These are phyloP conservation scores for Gobionotothen gibberifrons DNA, from an alignment of 2,797 vertebrate species.

Conservation along the genomic window DNA sequence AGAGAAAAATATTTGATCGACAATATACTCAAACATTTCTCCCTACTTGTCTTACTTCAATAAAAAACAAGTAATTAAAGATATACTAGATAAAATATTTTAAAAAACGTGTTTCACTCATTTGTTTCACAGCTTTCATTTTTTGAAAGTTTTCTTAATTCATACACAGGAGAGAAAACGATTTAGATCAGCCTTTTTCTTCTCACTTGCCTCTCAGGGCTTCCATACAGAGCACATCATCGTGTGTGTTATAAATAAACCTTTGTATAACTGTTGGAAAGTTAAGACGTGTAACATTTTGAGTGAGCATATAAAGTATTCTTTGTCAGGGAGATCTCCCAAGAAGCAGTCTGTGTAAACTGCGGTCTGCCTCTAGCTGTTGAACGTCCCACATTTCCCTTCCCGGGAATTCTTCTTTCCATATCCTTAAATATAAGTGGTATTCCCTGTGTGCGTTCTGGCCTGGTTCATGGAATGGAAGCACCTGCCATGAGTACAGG, in stretches of 20 bases:
- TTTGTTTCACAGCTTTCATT: no score
- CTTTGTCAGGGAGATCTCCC: neutral
- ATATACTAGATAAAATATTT: no score
- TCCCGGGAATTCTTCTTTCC: conserved; percentile 8
- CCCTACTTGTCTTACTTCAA: no score
- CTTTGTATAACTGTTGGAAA: neutral
- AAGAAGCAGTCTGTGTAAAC: neutral
- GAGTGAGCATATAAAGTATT: neutral
- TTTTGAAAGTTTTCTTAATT: no score
- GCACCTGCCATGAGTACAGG: conserved; percentile 70
- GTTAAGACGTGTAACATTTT: neutral
- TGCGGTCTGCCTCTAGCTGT: neutral
- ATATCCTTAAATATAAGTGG: conserved; percentile 22
- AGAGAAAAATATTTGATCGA: no score
- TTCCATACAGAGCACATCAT: conserved; percentile 1
- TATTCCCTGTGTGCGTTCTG: conserved; percentile 26
- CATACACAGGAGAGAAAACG: no score
- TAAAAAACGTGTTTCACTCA: no score
- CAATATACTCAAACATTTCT: no score
- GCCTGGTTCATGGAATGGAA: conserved; percentile 43
- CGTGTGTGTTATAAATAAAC: neutral
- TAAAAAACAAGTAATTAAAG: no score
- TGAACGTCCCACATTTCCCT: neutral
- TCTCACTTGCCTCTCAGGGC: no score
- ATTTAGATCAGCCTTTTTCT: no score